Conservation (phyloP, 92 coral and sea anemone species). For the Actinostola sp. region DNA sequence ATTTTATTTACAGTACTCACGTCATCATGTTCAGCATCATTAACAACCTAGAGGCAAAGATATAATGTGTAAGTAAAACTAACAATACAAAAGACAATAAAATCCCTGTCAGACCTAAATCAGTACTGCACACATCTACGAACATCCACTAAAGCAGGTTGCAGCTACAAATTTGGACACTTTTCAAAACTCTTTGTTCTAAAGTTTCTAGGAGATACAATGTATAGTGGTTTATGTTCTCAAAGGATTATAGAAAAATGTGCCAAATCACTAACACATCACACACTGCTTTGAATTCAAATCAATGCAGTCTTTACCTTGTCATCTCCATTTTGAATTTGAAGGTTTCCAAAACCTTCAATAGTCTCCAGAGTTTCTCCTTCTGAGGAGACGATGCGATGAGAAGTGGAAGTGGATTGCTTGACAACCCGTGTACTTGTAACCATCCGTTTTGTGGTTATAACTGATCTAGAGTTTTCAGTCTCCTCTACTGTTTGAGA, state of each 20-base stretch:
- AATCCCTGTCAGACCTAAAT: background rate
- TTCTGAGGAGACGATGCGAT: slow-evolving; percentile 68
- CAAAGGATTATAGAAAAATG: too few relatives aligned
- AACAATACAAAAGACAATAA: background rate
- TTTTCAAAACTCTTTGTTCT: too few relatives aligned
- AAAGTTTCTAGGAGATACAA: too few relatives aligned
- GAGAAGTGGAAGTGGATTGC: slow-evolving; percentile 69
- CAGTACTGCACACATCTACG: too few relatives aligned
- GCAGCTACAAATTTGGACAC: too few relatives aligned
- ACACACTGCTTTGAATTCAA: too few relatives aligned
- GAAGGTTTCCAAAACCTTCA: slow-evolving; percentile 48
- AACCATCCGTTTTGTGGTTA: slow-evolving; percentile 50
- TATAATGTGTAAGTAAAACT: background rate
- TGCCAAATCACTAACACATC: too few relatives aligned
- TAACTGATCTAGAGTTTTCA: slow-evolving; percentile 51
- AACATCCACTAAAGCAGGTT: too few relatives aligned
- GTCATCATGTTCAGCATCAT: slow-evolving; percentile 36
- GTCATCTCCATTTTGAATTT: slow-evolving; percentile 78
- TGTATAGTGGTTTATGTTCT: too few relatives aligned
- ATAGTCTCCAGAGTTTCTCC: slow-evolving; percentile 65
- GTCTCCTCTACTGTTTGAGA: slow-evolving; percentile 40
- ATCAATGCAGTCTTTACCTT: too few relatives aligned
- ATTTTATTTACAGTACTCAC: background rate
- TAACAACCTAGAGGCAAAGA: slow-evolving; percentile 15
- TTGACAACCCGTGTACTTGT: slow-evolving; percentile 76